Evolutionary conservation across 2,888 invertebrate species (phyloP).

Genomic region (Marasmarcha lunaedactyla): DNA sequence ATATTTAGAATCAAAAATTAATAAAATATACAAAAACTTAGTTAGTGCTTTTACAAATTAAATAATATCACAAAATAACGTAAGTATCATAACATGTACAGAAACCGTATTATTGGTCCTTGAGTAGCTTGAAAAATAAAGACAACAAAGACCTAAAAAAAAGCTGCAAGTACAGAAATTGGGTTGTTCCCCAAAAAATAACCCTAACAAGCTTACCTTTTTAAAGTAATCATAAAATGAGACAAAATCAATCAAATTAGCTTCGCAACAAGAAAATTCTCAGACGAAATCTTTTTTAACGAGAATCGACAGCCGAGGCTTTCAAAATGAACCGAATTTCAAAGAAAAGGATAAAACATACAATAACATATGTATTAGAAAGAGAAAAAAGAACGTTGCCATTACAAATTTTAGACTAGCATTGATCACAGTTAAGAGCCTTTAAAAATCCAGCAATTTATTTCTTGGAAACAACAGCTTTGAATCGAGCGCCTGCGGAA

Average conservation of each 20-base stretch:
- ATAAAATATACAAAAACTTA: too few species aligned
- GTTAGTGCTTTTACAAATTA: too few species aligned
- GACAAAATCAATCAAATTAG: conserved; percentile 34
- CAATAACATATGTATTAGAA: too few species aligned
- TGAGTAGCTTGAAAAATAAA: too few species aligned
- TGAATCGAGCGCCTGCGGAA: background rate
- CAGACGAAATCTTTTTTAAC: conserved; percentile 39
- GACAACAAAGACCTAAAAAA: too few species aligned
- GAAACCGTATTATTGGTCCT: too few species aligned
- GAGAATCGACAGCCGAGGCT: conserved; percentile 46
- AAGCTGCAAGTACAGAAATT: too few species aligned
- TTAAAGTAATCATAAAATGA: conserved; percentile 2
- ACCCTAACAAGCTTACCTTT: background rate
- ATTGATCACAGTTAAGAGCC: conserved; percentile 64
- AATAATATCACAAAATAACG: too few species aligned
- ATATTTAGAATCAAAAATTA: too few species aligned
- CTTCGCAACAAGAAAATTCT: conserved; percentile 10
- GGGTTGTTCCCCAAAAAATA: background rate
- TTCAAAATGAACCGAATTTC: conserved; percentile 16
- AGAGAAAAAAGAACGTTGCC: conserved; percentile 13
- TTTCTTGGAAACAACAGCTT: conserved; percentile 48
- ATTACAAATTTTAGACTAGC: conserved; percentile 54
- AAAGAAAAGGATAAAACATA: conserved; percentile 22
- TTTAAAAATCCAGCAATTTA: conserved; percentile 63
- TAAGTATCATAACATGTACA: too few species aligned